These are phyloP conservation scores for Synanthedon andrenaeformis DNA, from an alignment of 2,888 invertebrate genomes.

Conservation along the genomic window DNA sequence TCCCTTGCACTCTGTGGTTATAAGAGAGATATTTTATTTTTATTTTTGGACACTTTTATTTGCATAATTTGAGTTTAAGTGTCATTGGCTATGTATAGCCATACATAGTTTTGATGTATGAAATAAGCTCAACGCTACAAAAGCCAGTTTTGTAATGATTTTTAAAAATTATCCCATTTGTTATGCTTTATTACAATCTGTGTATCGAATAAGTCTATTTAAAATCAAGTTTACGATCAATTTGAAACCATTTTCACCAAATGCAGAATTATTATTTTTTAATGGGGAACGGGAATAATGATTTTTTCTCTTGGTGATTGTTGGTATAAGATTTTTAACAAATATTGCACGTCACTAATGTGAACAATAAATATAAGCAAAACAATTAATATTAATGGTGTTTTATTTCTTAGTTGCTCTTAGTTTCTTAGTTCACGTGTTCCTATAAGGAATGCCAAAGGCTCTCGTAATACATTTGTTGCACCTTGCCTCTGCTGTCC, in stretches of 20 bases:
- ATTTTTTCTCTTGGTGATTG: slow-evolving; percentile 61
- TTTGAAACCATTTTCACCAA: slow-evolving; percentile 62
- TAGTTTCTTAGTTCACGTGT: too few relatives aligned
- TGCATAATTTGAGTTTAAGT: too few relatives aligned
- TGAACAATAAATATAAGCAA: slow-evolving; percentile 69
- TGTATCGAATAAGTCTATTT: slow-evolving; percentile 57
- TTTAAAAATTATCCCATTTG: slow-evolving; percentile 43
- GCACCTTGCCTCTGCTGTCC: too few relatives aligned
- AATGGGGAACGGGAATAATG: slow-evolving; percentile 40
- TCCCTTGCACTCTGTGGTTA: background rate
- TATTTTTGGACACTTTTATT: slow-evolving; percentile 18
- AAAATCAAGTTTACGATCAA: slow-evolving; percentile 68
- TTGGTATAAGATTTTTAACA: slow-evolving; percentile 36
- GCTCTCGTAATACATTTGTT: too few relatives aligned
- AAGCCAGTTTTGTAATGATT: too few relatives aligned
- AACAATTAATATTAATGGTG: slow-evolving; percentile 43
- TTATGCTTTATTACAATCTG: slow-evolving; percentile 50
- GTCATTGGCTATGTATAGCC: background rate
- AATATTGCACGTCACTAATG: slow-evolving; percentile 54
- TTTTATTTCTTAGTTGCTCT: slow-evolving; percentile 49
- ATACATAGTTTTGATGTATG: slow-evolving; percentile 16
- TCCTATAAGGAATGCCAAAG: too few relatives aligned
- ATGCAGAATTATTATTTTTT: slow-evolving; percentile 50
- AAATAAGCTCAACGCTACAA: slow-evolving; percentile 61
- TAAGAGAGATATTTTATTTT: slow-evolving; percentile 21